Evolutionary conservation across 2,113 vertebrate species (phyloP).

Genomic region (Dromiciops gliroides): DNA sequence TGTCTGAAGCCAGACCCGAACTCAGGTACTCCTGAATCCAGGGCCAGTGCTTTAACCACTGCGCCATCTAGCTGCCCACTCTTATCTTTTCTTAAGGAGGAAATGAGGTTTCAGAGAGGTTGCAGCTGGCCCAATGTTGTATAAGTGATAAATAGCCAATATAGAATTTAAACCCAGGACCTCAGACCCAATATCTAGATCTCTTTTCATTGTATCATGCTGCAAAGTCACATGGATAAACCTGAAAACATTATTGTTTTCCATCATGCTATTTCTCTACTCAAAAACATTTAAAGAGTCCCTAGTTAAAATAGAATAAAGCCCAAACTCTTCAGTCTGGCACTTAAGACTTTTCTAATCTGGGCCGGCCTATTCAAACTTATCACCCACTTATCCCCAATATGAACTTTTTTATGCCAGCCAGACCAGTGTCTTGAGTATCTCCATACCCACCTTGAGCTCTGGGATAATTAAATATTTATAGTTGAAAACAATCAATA

Average conservation of each 20-base stretch:
- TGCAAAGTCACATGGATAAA: neutral
- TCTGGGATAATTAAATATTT: neutral
- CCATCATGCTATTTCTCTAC: neutral
- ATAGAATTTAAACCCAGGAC: neutral
- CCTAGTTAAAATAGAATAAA: neutral
- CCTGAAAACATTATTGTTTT: neutral
- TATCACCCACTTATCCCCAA: neutral
- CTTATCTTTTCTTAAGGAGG: neutral
- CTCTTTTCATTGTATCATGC: neutral
- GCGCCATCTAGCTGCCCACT: too few species aligned
- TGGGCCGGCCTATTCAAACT: neutral
- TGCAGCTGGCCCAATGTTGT: neutral
- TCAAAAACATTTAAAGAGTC: neutral
- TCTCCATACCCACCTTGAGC: neutral
- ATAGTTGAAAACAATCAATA: neutral
- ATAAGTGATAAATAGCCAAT: neutral
- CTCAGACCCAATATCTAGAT: neutral
- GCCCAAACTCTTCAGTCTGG: neutral
- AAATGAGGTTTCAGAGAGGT: neutral
- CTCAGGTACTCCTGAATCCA: too few species aligned
- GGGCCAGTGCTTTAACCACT: too few species aligned
- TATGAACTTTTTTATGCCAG: neutral
- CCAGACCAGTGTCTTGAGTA: neutral
- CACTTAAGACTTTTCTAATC: neutral
- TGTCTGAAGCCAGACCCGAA: too few species aligned